Conservation (phyloP, 2,888 invertebrate genomes). For the Drosophila pseudotakahashii region DNA sequence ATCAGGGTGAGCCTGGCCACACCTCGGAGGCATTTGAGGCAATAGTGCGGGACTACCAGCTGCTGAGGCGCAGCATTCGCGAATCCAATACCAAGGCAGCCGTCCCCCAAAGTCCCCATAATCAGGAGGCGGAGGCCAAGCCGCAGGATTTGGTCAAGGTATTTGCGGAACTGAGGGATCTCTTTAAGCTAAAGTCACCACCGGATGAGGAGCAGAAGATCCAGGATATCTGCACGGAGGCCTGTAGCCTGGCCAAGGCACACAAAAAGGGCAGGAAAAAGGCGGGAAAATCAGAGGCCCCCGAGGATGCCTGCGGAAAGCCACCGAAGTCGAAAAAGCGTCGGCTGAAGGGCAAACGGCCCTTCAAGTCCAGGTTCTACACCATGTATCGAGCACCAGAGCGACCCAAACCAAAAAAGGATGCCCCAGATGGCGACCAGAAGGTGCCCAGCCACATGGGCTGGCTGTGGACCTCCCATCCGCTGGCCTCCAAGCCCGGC, state of each 20-base stretch:
- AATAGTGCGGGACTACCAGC: conserved; percentile 50
- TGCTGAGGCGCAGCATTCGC: conserved; percentile 48
- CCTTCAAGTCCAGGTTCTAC: conserved; percentile 49
- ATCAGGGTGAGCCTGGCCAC: conserved; percentile 1
- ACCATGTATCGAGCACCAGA: conserved; percentile 58
- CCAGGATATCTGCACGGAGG: conserved; percentile 60
- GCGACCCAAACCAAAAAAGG: conserved; percentile 82
- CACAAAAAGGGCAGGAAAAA: background rate
- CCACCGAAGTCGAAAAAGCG: conserved; percentile 13
- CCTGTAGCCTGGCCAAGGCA: conserved; percentile 47
- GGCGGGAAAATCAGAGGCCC: background rate
- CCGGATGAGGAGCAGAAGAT: conserved; percentile 22
- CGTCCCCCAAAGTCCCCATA: background rate
- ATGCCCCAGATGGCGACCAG: conserved; percentile 81
- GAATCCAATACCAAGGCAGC: conserved; percentile 18
- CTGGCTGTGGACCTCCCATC: conserved; percentile 87
- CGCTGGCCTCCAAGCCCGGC: conserved; percentile 65
- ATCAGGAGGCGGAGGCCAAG: conserved; percentile 3
- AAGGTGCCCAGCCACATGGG: conserved; percentile 88
- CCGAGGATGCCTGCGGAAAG: conserved; percentile 4
- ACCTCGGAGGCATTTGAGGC: conserved; percentile 56
- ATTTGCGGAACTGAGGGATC: conserved; percentile 75
- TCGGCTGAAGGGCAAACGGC: background rate
- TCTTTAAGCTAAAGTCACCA: conserved; percentile 50
- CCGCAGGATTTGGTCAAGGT: conserved; percentile 69